Conservation (phyloP, 2,113 vertebrate species). For the Struthio camelus region DNA sequence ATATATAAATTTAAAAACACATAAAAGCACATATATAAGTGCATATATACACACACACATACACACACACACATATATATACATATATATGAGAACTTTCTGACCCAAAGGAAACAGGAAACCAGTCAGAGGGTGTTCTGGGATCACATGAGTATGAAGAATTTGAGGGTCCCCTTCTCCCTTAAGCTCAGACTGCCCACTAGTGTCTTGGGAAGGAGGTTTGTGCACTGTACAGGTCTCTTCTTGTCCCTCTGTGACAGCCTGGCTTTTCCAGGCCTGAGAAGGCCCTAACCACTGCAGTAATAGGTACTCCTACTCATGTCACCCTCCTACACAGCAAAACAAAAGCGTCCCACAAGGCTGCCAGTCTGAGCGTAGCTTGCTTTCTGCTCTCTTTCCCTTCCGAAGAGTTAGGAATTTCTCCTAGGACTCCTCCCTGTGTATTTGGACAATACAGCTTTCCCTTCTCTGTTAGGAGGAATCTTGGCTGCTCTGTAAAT, state of each 20-base stretch:
- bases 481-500: not conserved
- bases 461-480: not conserved
- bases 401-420: not conserved
- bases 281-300: not conserved
- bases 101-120: too few relatives aligned
- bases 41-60: too few relatives aligned
- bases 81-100: too few relatives aligned
- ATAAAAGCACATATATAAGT: too few relatives aligned
- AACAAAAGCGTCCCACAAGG: not conserved
- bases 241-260: not conserved
- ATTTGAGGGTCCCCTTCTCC: too few relatives aligned
- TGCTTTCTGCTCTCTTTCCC: not conserved
- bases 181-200: not conserved
- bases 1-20: too few relatives aligned
- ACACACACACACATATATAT: too few relatives aligned
- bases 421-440: not conserved
- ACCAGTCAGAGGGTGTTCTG: too few relatives aligned
- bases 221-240: not conserved
- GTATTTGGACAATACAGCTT: not conserved
- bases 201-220: not conserved
- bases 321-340: not conserved
- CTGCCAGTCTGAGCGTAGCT: not conserved
- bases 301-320: not conserved
- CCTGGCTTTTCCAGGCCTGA: not conserved
- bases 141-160: too few relatives aligned